Base-by-base conservation (phyloP, 1,140 invertebrate genomes). In the Nomia melanderi region DNA sequence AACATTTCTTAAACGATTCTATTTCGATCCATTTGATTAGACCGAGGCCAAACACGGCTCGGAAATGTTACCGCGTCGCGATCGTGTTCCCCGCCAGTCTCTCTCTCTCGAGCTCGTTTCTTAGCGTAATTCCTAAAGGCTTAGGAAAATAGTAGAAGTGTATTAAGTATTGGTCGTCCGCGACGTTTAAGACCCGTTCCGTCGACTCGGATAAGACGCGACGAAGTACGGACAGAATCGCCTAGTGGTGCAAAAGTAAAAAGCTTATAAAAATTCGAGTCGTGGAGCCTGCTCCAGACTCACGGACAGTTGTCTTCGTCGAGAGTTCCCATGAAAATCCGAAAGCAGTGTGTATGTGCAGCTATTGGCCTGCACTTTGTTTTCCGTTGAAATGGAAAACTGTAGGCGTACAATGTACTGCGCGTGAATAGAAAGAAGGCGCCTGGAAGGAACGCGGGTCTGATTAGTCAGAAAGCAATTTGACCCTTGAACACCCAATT, bases 211-310 rank as follows among this genome's bases (percentile, higher is more conserved):
- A 27, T 65, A 31, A 6, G 50, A 74, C 71, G 44, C 14, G 71
- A 27, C 31, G 27, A 53, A 64, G 65, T 57, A 76, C 65, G 54
- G 73, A 76, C 54, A 76, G 65, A 76, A 78, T 73, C 25, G 59
- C 66, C n/a, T 65, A 78, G 39, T 57, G 60, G 69, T 79, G 77
- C 72, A 79, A 76, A 79, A 79, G 72, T 79, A 74, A 66, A 76
- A 79, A 79, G 77, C 77, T 74, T 79, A 75, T 62, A 75, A 78
- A 70, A 78, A 57, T 69, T 69, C 31, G 65, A 76, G 25, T 31
- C 8, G 70, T 54, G n/a, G 47, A n/a, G 1, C 33, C 33, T 31
- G 31, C 29, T 31, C 59, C n/a, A 14, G 3, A 17, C 54, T 31
- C n/a, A n/a, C 7, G 2, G n/a, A 23, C 6, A 36, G 3, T 39